Evolutionary conservation across 2,797 vertebrate genomes (phyloP), one percentile per base, ranked within the genome.

Genomic region (Acanthurus leucopareius): DNA sequence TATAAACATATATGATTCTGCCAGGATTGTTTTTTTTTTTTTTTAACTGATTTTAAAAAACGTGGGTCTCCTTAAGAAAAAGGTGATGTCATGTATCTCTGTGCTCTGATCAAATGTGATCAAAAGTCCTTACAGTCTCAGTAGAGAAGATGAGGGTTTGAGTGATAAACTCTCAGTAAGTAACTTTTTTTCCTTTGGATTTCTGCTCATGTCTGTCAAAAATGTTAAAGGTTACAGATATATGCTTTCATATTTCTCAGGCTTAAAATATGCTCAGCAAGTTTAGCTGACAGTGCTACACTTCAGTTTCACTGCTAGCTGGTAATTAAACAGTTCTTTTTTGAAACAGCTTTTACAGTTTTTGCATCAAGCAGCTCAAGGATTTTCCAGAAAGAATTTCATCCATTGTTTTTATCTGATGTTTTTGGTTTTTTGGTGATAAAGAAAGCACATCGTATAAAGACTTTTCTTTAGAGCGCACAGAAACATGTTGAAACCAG

Each of bases 261-360:
- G 15, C 11, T 73, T 64, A 40, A 67, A 53, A 45, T 49, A 17
- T 44, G 49, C 49, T 49, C 2, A 16, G 32, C 53, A 68, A 53
- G 10, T 62, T 69, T 4, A 58, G 45, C 38, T 15, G 67, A 75
- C 61, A 61, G 49, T 1, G 32, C 54, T 61, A 7, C 35, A 57
- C 44, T 54, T 44, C 47, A 64, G 20, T n/a, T 14, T 62, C 35
- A 51, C 49, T 48, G 58, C 69, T 28, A 63, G 14, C 35, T 58
- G 45, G 14, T 75, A 62, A 76, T 68, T 38, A 25, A 77, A 69
- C 64, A 54, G 44, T 56, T 77, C 22, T 42, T 10, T 42, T 42
- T 13, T 42, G 9, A 13, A 42, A 11, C 44, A 47, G 44, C 44
- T 15, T 47, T 22, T 10, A 42, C 48, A 10, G 25, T 56, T 53